A percentile compares a stretch with the other conserved stretches of the same genome.
Evolutionary conservation across 2,113 vertebrate species (phyloP).

Genomic region (Myotis yumanensis): DNA sequence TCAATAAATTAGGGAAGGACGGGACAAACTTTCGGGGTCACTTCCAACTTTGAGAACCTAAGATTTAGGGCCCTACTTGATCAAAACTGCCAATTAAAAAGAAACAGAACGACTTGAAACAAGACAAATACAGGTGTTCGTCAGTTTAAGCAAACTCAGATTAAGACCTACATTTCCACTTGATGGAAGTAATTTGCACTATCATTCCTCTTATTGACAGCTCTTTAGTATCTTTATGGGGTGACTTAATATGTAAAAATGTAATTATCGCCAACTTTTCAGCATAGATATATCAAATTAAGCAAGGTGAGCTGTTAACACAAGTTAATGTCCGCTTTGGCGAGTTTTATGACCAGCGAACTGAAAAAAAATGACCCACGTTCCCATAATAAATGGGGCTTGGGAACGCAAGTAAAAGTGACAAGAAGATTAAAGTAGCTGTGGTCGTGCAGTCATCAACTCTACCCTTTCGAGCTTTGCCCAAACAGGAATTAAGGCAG

Average conservation of each 20-base stretch:
- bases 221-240: background rate
- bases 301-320: background rate
- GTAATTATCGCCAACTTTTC: background rate
- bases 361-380: background rate
- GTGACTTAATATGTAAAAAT: conserved; percentile 14
- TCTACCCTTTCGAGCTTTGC: background rate
- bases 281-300: background rate
- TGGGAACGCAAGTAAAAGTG: background rate
- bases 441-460: background rate
- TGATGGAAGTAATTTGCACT: background rate
- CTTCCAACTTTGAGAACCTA: background rate
- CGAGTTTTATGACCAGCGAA: background rate
- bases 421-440: background rate
- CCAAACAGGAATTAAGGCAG: background rate
- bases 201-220: background rate
- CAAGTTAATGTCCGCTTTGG: background rate
- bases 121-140: background rate
- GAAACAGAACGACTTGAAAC: background rate
- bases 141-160: conserved; percentile 44
- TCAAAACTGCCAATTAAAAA: background rate
- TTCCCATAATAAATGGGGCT: background rate
- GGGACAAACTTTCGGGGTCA: background rate
- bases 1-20: background rate
- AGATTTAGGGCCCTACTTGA: background rate
- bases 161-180: background rate